A percentile compares a stretch with the other conserved stretches of the same genome.
Conservation (phyloP, 2,888 invertebrate species). For the Acronicta aceris region DNA sequence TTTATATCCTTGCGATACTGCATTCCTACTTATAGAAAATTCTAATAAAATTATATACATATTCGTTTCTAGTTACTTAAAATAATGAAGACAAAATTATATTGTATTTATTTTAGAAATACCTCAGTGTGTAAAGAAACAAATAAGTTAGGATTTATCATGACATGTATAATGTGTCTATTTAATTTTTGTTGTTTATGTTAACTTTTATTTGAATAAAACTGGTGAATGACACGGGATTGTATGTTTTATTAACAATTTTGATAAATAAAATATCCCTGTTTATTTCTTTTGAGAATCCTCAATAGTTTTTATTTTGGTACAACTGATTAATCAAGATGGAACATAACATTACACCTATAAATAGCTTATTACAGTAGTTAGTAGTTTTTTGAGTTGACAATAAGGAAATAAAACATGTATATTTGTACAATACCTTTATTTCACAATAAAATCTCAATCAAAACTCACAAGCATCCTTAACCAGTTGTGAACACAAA, state of each 20-base stretch:
- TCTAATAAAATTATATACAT: no score
- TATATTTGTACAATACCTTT: conserved; percentile 80
- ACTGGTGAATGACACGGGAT: conserved; percentile 59
- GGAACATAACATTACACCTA: no score
- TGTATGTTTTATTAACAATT: conserved; percentile 33
- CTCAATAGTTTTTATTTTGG: no score
- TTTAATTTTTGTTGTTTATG: conserved; percentile 37
- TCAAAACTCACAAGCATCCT: conserved; percentile 85
- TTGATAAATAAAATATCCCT: neutral
- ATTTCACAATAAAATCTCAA: conserved; percentile 86
- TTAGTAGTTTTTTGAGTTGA: conserved; percentile 5
- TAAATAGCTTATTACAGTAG: no score
- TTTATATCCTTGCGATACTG: no score
- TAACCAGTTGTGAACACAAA: conserved; percentile 79
- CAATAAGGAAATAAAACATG: conserved; percentile 56
- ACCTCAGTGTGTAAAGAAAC: neutral
- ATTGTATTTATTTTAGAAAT: no score
- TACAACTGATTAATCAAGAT: no score
- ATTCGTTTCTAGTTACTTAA: no score
- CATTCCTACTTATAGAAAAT: no score
- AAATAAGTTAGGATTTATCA: neutral
- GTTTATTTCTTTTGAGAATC: no score
- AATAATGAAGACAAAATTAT: no score
- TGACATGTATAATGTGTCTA: conserved; percentile 26
- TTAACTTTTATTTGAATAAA: conserved; percentile 67